Evolutionary conservation across 92 coral and sea anemone species (phyloP).

Genomic region (Parazoanthus atlanticus): DNA sequence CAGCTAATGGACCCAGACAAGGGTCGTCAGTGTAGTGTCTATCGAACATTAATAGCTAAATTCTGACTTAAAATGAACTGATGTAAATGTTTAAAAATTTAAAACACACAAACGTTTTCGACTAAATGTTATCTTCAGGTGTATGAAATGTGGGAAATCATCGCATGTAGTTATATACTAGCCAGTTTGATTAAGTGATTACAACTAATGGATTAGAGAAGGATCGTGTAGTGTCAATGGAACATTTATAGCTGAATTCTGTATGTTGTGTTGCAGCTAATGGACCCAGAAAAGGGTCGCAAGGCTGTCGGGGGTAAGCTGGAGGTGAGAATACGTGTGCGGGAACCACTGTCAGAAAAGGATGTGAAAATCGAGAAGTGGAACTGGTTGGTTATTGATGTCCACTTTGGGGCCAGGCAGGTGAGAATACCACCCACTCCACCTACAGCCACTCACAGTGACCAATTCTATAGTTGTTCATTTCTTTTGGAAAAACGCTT

Average conservation of each 20-base stretch:
- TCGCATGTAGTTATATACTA: too few species aligned
- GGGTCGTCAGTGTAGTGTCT: conserved; percentile 32
- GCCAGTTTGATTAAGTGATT: too few species aligned
- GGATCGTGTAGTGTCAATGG: conserved; percentile 31
- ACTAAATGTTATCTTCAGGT: too few species aligned
- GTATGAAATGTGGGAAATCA: too few species aligned
- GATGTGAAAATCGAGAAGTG: conserved; percentile 92
- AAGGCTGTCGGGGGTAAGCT: conserved; percentile 93
- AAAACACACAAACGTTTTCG: too few species aligned
- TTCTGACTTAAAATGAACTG: too few species aligned
- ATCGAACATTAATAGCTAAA: too few species aligned
- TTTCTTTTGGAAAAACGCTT: too few species aligned
- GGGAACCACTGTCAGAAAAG: conserved; percentile 93
- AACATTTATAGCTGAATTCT: too few species aligned
- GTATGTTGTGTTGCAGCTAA: conserved; percentile 56
- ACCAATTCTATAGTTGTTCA: neutral
- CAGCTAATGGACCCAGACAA: conserved; percentile 82
- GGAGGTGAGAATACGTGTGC: conserved; percentile 74
- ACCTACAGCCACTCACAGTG: too few species aligned
- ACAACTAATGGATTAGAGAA: too few species aligned
- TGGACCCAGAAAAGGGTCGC: conserved; percentile 97
- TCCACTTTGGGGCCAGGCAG: conserved; percentile 76
- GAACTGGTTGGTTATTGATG: conserved; percentile 97
- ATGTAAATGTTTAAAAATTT: too few species aligned
- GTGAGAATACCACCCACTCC: neutral